phyloP scores from a whole-genome alignment of 1,140 invertebrate genomes.

The Daktulosphaira vitifoliae region DNA sequence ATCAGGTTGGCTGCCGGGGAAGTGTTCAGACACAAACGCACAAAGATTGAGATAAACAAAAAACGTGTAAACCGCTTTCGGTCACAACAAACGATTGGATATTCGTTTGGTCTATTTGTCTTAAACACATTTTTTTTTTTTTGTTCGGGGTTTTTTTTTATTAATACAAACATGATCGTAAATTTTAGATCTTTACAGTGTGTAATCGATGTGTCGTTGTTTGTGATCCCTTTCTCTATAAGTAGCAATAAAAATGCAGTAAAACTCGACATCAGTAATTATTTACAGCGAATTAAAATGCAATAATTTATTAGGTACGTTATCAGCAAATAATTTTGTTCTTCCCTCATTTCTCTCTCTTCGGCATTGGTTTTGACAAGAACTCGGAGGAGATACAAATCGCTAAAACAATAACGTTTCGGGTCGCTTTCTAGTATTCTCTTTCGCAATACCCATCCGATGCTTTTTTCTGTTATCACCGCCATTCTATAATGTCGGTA shows the following conservation, averaged over 20 bases:
- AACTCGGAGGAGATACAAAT: too few species aligned
- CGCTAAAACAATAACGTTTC: too few species aligned
- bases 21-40: not conserved
- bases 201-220: not conserved
- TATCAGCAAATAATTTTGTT: too few species aligned
- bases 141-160: not conserved
- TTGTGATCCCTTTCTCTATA: constrained; percentile 17
- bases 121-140: constrained; percentile 2
- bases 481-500: too few species aligned
- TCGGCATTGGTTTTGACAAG: too few species aligned
- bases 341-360: too few species aligned
- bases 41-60: too few species aligned
- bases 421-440: too few species aligned
- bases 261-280: constrained; percentile 23
- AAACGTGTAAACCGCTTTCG: too few species aligned
- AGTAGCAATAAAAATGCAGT: constrained; percentile 29
- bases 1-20: not conserved
- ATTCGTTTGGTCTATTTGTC: not conserved
- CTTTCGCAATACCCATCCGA: too few species aligned
- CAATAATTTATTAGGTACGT: constrained; percentile 9
- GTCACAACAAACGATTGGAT: not conserved
- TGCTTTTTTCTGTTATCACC: too few species aligned
- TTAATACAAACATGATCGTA: constrained; percentile 4
- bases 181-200: constrained; percentile 15
- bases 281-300: constrained; percentile 30